These are phyloP conservation scores for Condylostylus longicornis DNA, from an alignment of 1,140 invertebrate genomes.

Conservation along the genomic window DNA sequence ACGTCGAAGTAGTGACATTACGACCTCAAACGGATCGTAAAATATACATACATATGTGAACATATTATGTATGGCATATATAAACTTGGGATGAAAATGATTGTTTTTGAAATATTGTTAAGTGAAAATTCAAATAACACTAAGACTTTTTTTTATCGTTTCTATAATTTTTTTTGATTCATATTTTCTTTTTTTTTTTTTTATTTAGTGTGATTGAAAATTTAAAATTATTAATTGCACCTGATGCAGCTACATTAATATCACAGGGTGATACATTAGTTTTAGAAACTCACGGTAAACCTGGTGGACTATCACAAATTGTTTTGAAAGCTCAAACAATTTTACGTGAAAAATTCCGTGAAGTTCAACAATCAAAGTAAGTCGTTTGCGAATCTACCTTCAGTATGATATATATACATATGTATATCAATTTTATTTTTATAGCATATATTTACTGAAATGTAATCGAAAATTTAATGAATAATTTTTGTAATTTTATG, in stretches of 20 bases:
- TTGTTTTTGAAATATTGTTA: too few species aligned
- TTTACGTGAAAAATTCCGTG: conserved; percentile 27
- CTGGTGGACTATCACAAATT: conserved; percentile 21
- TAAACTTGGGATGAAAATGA: too few species aligned
- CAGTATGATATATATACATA: conserved; percentile 1
- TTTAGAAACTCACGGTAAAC: conserved; percentile 40
- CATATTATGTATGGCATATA: too few species aligned
- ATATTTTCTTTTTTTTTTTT: too few species aligned
- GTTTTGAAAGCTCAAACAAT: conserved; percentile 28
- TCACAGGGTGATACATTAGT: conserved; percentile 63
- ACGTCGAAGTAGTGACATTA: too few species aligned
- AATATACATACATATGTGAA: too few species aligned
- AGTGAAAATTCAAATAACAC: too few species aligned
- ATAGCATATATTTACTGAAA: too few species aligned
- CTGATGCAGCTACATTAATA: conserved; percentile 62
- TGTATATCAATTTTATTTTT: not conserved
- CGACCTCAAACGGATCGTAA: too few species aligned
- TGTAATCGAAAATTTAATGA: not conserved
- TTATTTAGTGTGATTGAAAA: conserved; percentile 31
- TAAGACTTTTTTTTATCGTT: too few species aligned
- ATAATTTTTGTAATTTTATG: not conserved
- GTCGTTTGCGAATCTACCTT: not conserved
- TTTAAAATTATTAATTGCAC: conserved; percentile 39
- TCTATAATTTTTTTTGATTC: too few species aligned
- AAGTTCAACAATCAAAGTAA: conserved; percentile 29